Percentiles rank a stretch among this genome's conserved stretches.
Conservation (phyloP, 2,797 vertebrate species). For the Megalops cyprinoides region DNA sequence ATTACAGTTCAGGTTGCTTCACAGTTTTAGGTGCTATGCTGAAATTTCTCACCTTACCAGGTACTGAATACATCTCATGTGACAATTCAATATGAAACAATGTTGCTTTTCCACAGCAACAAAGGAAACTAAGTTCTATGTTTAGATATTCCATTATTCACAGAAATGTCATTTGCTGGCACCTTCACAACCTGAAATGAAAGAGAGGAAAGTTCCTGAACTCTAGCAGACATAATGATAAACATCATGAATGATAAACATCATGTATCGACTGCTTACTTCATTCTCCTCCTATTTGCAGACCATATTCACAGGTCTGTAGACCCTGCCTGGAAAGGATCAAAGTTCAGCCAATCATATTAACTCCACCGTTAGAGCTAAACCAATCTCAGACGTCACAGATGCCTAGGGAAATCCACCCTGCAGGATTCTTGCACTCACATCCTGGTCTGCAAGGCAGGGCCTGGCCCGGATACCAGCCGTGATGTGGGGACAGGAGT, state of each 20-base stretch:
- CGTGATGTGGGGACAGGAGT: constrained; percentile 56
- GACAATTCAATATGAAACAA: no score
- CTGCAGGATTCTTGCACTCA: constrained; percentile 44
- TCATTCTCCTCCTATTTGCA: background rate
- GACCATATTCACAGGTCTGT: background rate
- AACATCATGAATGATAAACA: no score
- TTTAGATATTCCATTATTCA: background rate
- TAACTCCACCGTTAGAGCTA: background rate
- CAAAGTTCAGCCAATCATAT: constrained; percentile 2
- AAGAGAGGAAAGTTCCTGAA: no score
- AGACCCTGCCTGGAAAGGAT: background rate
- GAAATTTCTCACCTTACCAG: constrained; percentile 20
- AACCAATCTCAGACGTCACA: background rate
- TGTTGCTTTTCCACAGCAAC: no score
- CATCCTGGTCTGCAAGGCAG: constrained; percentile 73
- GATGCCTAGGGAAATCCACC: background rate
- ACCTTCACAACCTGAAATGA: no score
- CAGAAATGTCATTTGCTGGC: no score
- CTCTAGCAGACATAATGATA: no score
- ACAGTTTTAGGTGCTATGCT: no score
- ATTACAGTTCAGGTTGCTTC: no score
- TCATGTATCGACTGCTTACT: background rate
- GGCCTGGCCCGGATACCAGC: constrained; percentile 59
- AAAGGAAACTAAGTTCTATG: background rate
- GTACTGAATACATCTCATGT: constrained; percentile 73